Base-by-base conservation (phyloP, 2,888 invertebrate genomes). In the Plebejus anna region DNA sequence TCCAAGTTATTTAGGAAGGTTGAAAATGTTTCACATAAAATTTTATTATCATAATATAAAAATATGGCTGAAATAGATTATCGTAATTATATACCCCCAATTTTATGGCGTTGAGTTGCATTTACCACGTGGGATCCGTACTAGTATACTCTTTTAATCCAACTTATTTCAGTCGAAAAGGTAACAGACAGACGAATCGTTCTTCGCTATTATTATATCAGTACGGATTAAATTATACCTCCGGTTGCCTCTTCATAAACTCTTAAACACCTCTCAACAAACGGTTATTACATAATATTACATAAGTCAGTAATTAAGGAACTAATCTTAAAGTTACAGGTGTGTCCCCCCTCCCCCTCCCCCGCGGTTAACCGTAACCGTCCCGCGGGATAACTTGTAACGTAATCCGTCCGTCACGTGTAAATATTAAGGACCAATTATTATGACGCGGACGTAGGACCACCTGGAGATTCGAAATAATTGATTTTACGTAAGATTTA, bases 351-450 rank as follows among this genome's bases (percentile, higher is more conserved):
- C n/a, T 0, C n/a, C 22, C 7, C 22, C 6, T 22, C 22, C 59
- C 59, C 22, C 59, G 9, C 59, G 59, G 59, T 55, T 55, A 55
- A 55, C 55, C 55, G 55, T 16, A 55, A 55, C 55, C 4, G 4
- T 55, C 55, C 4, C 55, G 16, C 4, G 55, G 55, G 55, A 55
- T n/a, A 59, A 59, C 7, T 9, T 22, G 59, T 22, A 59, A 59
- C 7, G 22, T 59, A 22, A 22, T 55, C 59, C 59, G 57, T 57
- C 5, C 59, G 2, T 59, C 59, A 59, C 3, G 16, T 9, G 59
- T 59, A 59, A 59, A 59, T 59, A 59, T 59, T 59, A 59, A 59
- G 22, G 59, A 22, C 22, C 59, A 59, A 59, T 59, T 59, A 59
- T 22, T 59, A 59, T 22, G 16, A 59, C 59, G 7, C 59, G 59